Evolutionary conservation across 1,140 invertebrate genomes (phyloP).

Genomic region (Ceratosolen solmsi): DNA sequence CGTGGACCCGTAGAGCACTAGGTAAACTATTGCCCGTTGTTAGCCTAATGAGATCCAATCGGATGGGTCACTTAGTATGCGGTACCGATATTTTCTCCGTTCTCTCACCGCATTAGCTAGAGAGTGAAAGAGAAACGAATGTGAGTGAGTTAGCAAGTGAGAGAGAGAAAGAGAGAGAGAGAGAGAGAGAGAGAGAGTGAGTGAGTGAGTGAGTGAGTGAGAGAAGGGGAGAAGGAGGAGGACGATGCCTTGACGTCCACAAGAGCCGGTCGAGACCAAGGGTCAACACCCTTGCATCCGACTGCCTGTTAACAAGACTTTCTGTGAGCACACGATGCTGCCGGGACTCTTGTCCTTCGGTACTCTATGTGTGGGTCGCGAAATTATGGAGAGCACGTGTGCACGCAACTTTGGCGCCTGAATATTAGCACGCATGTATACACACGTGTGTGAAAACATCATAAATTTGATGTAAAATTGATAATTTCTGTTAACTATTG

Average conservation of each 20-base stretch:
- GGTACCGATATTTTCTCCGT: constrained; percentile 59
- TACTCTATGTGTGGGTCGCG: no score
- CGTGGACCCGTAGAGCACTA: background rate
- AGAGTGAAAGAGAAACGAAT: constrained; percentile 9
- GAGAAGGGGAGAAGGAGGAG: constrained; percentile 17
- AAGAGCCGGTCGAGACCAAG: constrained; percentile 55
- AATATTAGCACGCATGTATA: no score
- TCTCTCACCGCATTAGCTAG: constrained; percentile 58
- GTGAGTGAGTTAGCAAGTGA: constrained; percentile 4
- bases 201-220: constrained; percentile 21
- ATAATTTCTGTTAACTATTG: no score
- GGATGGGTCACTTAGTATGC: constrained; percentile 64
- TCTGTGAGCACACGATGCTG: background rate
- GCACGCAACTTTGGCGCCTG: no score
- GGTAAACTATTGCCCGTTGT: constrained; percentile 57
- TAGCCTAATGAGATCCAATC: constrained; percentile 66
- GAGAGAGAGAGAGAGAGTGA: constrained; percentile 20
- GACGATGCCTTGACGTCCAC: background rate
- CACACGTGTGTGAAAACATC: no score
- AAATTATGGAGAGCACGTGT: no score
- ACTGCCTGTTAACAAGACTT: constrained; percentile 19
- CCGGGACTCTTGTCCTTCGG: background rate
- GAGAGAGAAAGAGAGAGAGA: constrained; percentile 35
- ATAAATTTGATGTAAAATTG: no score
- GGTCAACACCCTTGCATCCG: constrained; percentile 59